Evolutionary conservation across 2,888 invertebrate species (phyloP), one percentile per base, ranked within the genome.

Genomic region (Watsonalla binaria): DNA sequence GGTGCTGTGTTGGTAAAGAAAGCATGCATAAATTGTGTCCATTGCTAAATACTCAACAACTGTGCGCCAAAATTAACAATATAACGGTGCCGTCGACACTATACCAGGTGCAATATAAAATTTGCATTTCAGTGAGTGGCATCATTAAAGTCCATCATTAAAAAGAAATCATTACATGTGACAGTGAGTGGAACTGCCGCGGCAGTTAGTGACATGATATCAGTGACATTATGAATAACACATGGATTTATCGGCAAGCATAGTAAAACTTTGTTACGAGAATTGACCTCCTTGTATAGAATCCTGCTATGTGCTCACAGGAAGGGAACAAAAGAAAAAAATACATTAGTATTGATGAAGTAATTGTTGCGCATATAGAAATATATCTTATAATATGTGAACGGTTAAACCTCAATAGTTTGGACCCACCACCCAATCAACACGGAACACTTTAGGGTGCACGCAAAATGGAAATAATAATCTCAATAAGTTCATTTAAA

Each of bases 141-240:
- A 91, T 91, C 90, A 15, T 82, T 84, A 62, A 58, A 71, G 78
- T 78, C 74, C 83, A 77, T 74, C 80, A 76, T 74, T 70, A 49
- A 68, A 70, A 80, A 83, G 62, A 81, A 93, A 93, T 93, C 93
- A 93, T 92, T 93, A 93, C 93, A 93, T 93, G 93, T 93, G 93
- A 93, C 92, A 92, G 93, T 93, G 93, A 93, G 93, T 93, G 93
- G 92, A 76, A 76, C 76, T 70, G 75, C 70, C 82, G 80, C 78
- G 56, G 70, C 63, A 72, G 79, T 73, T 14, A 77, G 77, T 80
- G 76, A 74, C 76, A 80, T 74, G 68, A 74, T 75, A 76, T 74
- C 70, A 69, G 78, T 82, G 80, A 81, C 70, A 80, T 84, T 76
- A 82, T 78, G 66, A 60, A 76, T 66, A 78, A 79, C 79, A 82